Evolutionary conservation across 1,140 invertebrate species (phyloP).

Genomic region (Sitophilus oryzae): DNA sequence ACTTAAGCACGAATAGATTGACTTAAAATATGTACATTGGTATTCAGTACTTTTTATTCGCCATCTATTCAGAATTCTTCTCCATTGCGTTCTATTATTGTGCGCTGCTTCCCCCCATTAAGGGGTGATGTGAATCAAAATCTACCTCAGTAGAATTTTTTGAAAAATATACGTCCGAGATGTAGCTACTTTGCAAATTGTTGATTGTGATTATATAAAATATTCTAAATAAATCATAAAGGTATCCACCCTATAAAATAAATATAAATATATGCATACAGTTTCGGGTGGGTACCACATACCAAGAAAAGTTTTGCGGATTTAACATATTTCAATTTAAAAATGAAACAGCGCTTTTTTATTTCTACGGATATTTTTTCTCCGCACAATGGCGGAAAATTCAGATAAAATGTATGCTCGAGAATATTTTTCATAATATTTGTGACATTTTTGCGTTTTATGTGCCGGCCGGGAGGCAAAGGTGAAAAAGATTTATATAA

Average conservation of each 20-base stretch:
- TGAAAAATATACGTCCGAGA: too few species aligned
- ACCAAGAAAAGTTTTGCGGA: neutral
- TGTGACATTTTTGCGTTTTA: constrained; percentile 19
- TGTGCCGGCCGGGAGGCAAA: constrained; percentile 8
- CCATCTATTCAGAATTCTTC: too few species aligned
- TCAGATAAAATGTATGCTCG: constrained; percentile 19
- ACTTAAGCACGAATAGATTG: too few species aligned
- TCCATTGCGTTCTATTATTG: too few species aligned
- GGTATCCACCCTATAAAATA: neutral
- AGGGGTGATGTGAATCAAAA: too few species aligned
- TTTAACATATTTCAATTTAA: neutral
- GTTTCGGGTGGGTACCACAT: neutral
- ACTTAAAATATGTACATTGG: too few species aligned
- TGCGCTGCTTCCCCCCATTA: too few species aligned
- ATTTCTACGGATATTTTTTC: constrained; percentile 8
- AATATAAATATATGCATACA: neutral
- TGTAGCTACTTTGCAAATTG: too few species aligned
- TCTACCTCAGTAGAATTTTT: too few species aligned
- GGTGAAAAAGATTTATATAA: constrained; percentile 17
- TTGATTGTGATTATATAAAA: too few species aligned
- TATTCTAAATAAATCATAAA: neutral
- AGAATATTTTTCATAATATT: constrained; percentile 20
- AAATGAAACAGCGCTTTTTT: neutral
- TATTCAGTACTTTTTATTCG: too few species aligned
- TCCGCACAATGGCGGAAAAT: constrained; percentile 15